These are phyloP conservation scores for Acrobasis repandana DNA, from an alignment of 2,888 invertebrate genomes.

Conservation along the genomic window DNA sequence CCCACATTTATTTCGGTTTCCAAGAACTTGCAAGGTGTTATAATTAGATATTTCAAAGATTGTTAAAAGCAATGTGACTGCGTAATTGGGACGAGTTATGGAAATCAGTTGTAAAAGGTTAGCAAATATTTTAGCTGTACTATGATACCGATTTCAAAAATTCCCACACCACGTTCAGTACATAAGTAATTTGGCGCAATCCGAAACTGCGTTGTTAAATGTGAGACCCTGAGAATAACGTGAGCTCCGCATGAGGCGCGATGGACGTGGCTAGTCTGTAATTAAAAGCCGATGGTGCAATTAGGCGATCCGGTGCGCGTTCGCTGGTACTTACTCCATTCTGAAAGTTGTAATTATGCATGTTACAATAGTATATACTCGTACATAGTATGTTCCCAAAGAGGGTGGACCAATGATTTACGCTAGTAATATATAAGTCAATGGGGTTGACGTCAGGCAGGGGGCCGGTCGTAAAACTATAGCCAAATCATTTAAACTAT, in stretches of 20 bases:
- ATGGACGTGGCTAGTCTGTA: slow-evolving; percentile 48
- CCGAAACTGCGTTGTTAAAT: slow-evolving; percentile 35
- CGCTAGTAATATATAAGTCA: too few relatives aligned
- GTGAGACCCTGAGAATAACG: slow-evolving; percentile 47
- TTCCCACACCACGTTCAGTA: slow-evolving; percentile 46
- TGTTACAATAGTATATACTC: background rate
- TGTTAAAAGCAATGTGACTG: background rate
- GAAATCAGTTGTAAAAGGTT: slow-evolving; percentile 21
- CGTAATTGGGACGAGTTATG: slow-evolving; percentile 3
- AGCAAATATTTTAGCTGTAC: slow-evolving; percentile 29
- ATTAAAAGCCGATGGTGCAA: slow-evolving; percentile 58
- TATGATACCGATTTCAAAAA: slow-evolving; percentile 39
- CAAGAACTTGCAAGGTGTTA: too few relatives aligned
- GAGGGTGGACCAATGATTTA: too few relatives aligned
- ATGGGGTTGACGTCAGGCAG: too few relatives aligned
- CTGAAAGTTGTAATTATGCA: slow-evolving; percentile 14
- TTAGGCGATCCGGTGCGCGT: slow-evolving; percentile 47
- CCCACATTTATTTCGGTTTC: too few relatives aligned
- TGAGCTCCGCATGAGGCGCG: slow-evolving; percentile 43
- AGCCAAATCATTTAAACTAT: too few relatives aligned
- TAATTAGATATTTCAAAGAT: too few relatives aligned
- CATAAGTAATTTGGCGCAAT: slow-evolving; percentile 32
- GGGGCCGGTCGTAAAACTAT: too few relatives aligned
- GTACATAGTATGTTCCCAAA: too few relatives aligned
- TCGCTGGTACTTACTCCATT: slow-evolving; percentile 28